phyloP scores from a whole-genome alignment of 2,113 vertebrate genomes.

The Fulmarus glacialis region DNA sequence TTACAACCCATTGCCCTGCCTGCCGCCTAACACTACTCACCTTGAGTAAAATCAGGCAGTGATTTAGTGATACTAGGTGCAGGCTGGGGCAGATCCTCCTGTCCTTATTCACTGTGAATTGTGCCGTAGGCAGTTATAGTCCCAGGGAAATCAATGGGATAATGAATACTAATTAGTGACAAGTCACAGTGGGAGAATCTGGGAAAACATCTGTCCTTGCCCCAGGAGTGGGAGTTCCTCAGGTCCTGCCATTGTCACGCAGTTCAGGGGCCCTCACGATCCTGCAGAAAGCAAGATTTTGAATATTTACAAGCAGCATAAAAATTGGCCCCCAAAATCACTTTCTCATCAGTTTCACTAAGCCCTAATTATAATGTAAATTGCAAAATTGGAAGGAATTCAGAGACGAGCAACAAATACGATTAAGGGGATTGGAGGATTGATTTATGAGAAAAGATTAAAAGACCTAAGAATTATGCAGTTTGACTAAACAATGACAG shows the following conservation, averaged over 20 bases:
- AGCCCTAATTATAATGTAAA: slow-evolving; percentile 65
- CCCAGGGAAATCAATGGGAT: slow-evolving; percentile 10
- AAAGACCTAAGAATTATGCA: slow-evolving; percentile 39
- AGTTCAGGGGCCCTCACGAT: background rate
- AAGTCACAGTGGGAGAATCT: slow-evolving; percentile 1
- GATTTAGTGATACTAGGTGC: background rate
- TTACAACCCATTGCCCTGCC: background rate
- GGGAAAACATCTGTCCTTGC: slow-evolving; percentile 20
- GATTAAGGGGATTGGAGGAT: slow-evolving; percentile 23
- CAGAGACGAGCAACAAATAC: slow-evolving; percentile 41
- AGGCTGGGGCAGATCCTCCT: background rate
- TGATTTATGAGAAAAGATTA: slow-evolving; percentile 55
- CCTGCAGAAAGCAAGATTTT: background rate
- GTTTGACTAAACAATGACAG: slow-evolving; percentile 25
- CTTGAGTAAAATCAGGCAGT: background rate
- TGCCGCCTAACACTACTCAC: accelerated
- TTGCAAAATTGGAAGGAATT: slow-evolving; percentile 63
- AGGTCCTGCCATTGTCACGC: background rate
- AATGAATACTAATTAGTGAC: background rate
- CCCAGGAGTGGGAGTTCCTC: background rate
- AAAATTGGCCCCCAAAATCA: slow-evolving; percentile 37
- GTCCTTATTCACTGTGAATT: background rate
- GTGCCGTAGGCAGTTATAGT: background rate
- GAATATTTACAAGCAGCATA: slow-evolving; percentile 35
- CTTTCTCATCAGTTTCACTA: slow-evolving; percentile 60